Percentiles rank a stretch among this genome's conserved stretches.
phyloP scores from a whole-genome alignment of 2,113 vertebrate genomes.

The Scomber japonicus region DNA sequence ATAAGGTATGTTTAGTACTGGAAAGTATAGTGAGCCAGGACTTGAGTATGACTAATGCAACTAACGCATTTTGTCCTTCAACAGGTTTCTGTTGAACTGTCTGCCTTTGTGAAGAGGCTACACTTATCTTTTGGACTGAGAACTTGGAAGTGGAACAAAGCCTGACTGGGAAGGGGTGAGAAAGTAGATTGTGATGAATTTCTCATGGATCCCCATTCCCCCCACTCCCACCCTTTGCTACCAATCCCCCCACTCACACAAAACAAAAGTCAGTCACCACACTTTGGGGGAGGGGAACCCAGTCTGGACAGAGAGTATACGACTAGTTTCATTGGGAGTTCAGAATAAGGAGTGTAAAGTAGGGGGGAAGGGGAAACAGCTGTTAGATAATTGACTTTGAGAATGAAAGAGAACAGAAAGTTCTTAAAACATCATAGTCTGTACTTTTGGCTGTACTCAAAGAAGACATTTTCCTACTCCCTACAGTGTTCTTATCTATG shows the following conservation, averaged over 20 bases:
- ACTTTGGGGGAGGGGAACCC: constrained; percentile 81
- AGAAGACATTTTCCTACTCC: not conserved
- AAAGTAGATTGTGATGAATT: constrained; percentile 78
- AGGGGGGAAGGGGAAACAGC: constrained; percentile 70
- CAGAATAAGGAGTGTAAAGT: constrained; percentile 70
- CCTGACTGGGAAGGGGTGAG: constrained; percentile 74
- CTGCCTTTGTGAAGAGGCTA: constrained; percentile 51
- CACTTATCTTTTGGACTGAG: constrained; percentile 59
- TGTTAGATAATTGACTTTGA: constrained; percentile 76
- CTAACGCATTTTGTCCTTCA: constrained; percentile 20
- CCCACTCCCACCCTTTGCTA: constrained; percentile 72
- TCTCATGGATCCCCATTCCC: constrained; percentile 62
- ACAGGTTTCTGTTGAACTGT: constrained; percentile 54
- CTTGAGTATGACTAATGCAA: constrained; percentile 14
- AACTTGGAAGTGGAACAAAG: constrained; percentile 80
- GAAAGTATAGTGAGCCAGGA: not conserved
- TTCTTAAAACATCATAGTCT: constrained; percentile 45
- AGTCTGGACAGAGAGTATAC: constrained; percentile 78
- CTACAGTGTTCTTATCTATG: constrained; percentile 15
- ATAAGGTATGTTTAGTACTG: not conserved
- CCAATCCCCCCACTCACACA: constrained; percentile 70
- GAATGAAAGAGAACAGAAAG: constrained; percentile 68
- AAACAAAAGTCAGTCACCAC: constrained; percentile 84
- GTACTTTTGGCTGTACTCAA: not conserved
- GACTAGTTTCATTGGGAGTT: constrained; percentile 80